phyloP scores from a whole-genome alignment of 2,113 vertebrate species.

The Microcebus griseorufus region DNA sequence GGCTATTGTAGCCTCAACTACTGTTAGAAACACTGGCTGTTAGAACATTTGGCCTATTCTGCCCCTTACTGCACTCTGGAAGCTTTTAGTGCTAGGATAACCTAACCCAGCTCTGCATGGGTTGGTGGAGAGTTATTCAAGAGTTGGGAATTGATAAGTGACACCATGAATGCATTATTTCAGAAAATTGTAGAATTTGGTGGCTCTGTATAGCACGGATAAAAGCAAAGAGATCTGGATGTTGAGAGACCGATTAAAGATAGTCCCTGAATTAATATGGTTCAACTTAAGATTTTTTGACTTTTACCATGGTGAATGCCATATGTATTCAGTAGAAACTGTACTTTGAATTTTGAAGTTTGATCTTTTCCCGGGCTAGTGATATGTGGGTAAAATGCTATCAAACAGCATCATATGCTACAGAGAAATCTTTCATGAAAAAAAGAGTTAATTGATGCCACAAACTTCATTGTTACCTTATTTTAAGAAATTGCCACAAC shows the following conservation, averaged over 20 bases:
- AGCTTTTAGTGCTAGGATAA: not conserved
- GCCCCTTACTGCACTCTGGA: not conserved
- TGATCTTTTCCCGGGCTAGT: not conserved
- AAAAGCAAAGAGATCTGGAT: not conserved
- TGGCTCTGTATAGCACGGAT: not conserved
- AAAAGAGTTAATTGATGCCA: not conserved
- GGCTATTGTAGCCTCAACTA: not conserved
- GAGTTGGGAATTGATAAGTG: slow-evolving; percentile 2
- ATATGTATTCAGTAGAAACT: not conserved
- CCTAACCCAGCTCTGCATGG: not conserved
- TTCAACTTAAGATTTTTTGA: not conserved
- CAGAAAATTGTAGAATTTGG: not conserved
- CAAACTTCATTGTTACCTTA: not conserved
- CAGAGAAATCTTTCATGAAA: not conserved
- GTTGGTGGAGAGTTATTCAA: not conserved
- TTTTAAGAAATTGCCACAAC: not conserved
- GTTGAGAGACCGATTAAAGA: not conserved
- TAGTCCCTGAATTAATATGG: not conserved
- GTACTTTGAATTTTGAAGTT: not conserved
- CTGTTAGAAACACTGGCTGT: not conserved
- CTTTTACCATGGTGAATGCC: not conserved
- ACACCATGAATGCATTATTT: not conserved
- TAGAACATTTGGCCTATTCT: not conserved
- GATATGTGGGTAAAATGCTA: not conserved
- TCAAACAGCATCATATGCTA: not conserved